These are phyloP conservation scores for Mimachlamys varia DNA, from an alignment of 2,888 invertebrate species.

Conservation along the genomic window DNA sequence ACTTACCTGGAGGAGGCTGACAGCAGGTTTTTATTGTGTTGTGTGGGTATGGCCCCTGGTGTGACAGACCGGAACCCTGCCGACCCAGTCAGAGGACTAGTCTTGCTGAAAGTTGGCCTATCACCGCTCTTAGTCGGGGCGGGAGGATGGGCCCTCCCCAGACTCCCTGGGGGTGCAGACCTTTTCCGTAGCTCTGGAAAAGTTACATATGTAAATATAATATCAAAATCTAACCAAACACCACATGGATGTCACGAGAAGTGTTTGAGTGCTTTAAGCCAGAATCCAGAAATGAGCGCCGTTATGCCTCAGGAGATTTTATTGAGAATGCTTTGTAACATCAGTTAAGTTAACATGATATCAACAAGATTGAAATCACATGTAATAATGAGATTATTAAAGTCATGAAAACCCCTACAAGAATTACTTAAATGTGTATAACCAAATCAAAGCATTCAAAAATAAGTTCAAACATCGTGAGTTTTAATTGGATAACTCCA, in stretches of 20 bases:
- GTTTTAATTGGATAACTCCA: too few species aligned
- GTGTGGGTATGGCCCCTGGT: constrained; percentile 70
- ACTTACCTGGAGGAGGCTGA: constrained; percentile 45
- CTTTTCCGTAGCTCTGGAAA: constrained; percentile 59
- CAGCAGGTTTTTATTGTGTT: constrained; percentile 73
- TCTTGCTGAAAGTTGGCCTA: constrained; percentile 48
- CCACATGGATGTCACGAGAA: neutral
- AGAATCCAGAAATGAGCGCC: too few species aligned
- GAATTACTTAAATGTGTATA: too few species aligned
- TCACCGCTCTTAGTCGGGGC: constrained; percentile 50
- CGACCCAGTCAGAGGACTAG: constrained; percentile 43
- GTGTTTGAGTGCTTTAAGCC: too few species aligned
- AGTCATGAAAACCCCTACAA: too few species aligned
- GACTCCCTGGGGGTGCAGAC: constrained; percentile 54
- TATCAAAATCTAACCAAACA: neutral
- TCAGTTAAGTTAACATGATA: too few species aligned
- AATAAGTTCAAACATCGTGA: too few species aligned
- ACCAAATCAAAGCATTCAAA: too few species aligned
- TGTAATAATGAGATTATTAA: too few species aligned
- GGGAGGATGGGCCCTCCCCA: constrained; percentile 9
- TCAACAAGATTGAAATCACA: too few species aligned
- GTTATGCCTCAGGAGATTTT: too few species aligned
- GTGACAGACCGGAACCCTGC: constrained; percentile 70
- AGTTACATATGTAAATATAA: neutral
- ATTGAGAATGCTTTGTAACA: too few species aligned